These are phyloP conservation scores for Pongo abelii DNA, from an alignment of 2,113 vertebrate genomes.

Conservation along the genomic window DNA sequence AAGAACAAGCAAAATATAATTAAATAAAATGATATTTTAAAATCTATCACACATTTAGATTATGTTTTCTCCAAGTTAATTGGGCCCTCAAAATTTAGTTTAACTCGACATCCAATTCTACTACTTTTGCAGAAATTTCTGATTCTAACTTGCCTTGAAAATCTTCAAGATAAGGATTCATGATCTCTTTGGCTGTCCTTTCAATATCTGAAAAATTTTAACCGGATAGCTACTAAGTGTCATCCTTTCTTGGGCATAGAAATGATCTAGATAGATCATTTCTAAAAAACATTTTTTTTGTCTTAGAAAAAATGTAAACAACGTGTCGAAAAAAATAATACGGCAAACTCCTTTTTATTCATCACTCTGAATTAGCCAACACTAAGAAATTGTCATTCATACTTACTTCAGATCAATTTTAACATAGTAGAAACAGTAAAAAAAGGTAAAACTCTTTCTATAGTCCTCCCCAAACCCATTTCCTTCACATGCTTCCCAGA, in stretches of 20 bases:
- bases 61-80: background rate
- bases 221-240: background rate
- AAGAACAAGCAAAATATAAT: background rate
- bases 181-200: background rate
- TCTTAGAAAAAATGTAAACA: background rate
- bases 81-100: background rate
- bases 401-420: constrained; percentile 22
- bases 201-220: background rate
- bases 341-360: background rate
- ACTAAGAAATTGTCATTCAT: background rate
- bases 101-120: background rate
- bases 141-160: background rate
- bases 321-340: background rate
- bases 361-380: background rate
- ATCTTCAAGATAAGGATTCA: background rate
- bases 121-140: background rate
- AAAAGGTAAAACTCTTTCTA: background rate
- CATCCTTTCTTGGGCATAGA: background rate
- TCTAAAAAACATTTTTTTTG: background rate
- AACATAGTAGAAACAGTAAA: background rate
- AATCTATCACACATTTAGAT: background rate
- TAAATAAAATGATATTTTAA: background rate
- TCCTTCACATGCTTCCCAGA: background rate
- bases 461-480: background rate
- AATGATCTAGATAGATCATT: background rate